A percentile compares a stretch with the other conserved stretches of the same genome.
Evolutionary conservation across 2,888 invertebrate genomes (phyloP).

Genomic region (Diarsia rubi): DNA sequence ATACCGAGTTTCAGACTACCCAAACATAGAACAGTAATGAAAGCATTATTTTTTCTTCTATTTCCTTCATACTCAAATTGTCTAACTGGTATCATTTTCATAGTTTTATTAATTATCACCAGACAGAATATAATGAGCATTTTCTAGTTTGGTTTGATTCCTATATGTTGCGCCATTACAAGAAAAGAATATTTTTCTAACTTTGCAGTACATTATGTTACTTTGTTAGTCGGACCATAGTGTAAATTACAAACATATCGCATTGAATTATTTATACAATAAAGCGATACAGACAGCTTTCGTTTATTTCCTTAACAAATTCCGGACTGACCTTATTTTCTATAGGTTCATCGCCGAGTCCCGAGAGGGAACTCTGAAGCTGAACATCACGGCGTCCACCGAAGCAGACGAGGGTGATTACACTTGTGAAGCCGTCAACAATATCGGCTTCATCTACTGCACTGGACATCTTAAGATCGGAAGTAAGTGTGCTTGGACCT

Average conservation of each 20-base stretch:
- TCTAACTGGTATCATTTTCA: not conserved
- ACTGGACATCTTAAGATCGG: slow-evolving; percentile 97
- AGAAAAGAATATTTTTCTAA: not conserved
- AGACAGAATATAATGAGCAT: not conserved
- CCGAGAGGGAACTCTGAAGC: slow-evolving; percentile 94
- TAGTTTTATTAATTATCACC: not conserved
- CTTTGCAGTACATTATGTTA: not conserved
- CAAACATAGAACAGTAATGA: not conserved
- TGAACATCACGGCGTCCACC: slow-evolving; percentile 96
- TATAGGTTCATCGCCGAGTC: slow-evolving; percentile 90
- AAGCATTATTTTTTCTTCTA: not conserved
- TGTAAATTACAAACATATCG: not conserved
- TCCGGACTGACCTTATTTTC: not conserved
- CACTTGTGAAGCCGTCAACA: slow-evolving; percentile 98
- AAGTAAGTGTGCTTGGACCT: slow-evolving; percentile 89
- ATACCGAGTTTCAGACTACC: not conserved
- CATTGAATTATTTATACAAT: not conserved
- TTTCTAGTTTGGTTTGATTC: not conserved
- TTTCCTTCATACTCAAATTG: not conserved
- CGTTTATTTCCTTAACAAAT: not conserved
- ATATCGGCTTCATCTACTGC: slow-evolving; percentile 97
- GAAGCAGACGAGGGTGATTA: slow-evolving; percentile 98
- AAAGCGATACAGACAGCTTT: not conserved
- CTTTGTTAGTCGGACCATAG: not conserved
- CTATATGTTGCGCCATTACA: not conserved